These are phyloP conservation scores for Ctenodactylus gundi DNA, from an alignment of 2,113 vertebrate genomes.

Conservation along the genomic window DNA sequence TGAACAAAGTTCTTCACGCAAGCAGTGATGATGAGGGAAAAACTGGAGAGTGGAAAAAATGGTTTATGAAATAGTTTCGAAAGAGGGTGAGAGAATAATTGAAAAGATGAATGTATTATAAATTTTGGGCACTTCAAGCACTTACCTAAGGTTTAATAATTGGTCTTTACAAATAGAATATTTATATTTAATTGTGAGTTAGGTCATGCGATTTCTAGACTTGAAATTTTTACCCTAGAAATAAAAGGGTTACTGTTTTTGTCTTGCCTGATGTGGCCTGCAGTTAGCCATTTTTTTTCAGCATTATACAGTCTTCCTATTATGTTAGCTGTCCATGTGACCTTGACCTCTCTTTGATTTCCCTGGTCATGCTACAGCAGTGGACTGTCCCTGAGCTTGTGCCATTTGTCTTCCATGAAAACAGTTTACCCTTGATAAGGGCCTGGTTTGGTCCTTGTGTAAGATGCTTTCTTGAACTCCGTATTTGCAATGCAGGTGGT, in stretches of 20 bases:
- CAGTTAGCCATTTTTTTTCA: not conserved
- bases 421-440: not conserved
- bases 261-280: not conserved
- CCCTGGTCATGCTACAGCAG: fast-evolving
- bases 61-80: not conserved
- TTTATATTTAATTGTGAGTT: not conserved
- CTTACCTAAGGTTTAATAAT: not conserved
- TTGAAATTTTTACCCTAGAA: not conserved
- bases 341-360: not conserved
- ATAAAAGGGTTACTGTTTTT: not conserved
- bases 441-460: too few species aligned
- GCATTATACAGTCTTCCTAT: not conserved
- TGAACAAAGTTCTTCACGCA: not conserved
- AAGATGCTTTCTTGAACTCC: not conserved
- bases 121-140: not conserved
- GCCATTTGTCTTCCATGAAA: not conserved
- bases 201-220: not conserved
- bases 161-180: not conserved
- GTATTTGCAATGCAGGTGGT: not conserved
- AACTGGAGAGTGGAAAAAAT: not conserved
- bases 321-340: not conserved
- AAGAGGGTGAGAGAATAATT: not conserved
- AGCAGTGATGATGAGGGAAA: not conserved
- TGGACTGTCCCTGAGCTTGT: not conserved
- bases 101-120: not conserved